Conservation (phyloP, 92 coral and sea anemone genomes). For the Zoanthus gigantus region DNA sequence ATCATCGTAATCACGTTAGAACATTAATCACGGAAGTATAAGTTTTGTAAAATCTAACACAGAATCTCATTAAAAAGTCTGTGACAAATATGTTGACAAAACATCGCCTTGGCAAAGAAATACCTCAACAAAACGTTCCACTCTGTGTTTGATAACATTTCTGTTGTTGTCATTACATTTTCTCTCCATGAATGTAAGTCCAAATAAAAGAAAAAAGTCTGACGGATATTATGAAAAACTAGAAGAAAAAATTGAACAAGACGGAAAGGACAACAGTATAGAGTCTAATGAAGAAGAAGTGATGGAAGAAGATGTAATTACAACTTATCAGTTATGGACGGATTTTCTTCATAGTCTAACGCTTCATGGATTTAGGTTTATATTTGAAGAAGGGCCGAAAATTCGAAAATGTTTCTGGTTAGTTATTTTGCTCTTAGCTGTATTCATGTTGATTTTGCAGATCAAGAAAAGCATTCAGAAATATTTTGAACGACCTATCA, state of each 20-base stretch:
- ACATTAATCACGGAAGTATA: neutral
- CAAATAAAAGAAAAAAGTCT: constrained; percentile 29
- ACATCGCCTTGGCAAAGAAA: constrained; percentile 7
- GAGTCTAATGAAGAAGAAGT: constrained; percentile 47
- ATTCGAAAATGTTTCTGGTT: constrained; percentile 90
- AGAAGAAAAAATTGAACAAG: constrained; percentile 64
- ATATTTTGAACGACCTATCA: constrained; percentile 92
- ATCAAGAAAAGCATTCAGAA: constrained; percentile 91
- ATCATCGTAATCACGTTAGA: neutral
- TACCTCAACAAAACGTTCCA: neutral
- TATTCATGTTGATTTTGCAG: constrained; percentile 82
- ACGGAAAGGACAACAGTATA: constrained; percentile 32
- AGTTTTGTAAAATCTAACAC: neutral
- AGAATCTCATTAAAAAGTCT: neutral
- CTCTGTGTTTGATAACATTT: neutral
- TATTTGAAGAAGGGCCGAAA: constrained; percentile 88
- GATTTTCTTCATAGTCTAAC: constrained; percentile 94
- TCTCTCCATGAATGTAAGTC: constrained; percentile 36
- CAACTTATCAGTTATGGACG: constrained; percentile 80
- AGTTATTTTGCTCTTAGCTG: constrained; percentile 74
- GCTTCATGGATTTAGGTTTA: constrained; percentile 95
- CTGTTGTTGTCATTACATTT: neutral
- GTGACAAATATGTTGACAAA: constrained; percentile 20
- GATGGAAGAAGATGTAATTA: constrained; percentile 54
- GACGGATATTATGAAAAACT: constrained; percentile 29